Evolutionary conservation across 1,140 invertebrate species (phyloP).

Genomic region (Drosophila busckii): DNA sequence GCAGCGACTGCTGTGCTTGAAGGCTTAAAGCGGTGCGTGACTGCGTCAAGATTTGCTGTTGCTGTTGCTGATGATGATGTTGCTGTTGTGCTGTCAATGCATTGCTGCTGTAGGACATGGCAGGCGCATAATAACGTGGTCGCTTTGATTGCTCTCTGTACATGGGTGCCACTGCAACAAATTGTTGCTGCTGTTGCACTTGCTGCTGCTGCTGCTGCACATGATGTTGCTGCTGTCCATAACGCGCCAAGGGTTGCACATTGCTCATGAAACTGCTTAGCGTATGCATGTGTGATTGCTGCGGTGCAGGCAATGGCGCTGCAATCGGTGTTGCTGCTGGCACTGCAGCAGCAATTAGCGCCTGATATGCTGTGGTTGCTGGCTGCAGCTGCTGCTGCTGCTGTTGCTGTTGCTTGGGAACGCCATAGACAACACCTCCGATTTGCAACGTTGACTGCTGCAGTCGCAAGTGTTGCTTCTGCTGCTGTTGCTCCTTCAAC

Average conservation of each 20-base stretch:
- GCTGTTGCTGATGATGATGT: slow-evolving; percentile 6
- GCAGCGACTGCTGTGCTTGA: slow-evolving; percentile 57
- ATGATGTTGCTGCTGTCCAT: slow-evolving; percentile 37
- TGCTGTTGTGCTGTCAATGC: slow-evolving; percentile 27
- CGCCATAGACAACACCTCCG: slow-evolving; percentile 26
- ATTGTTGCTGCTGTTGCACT: slow-evolving; percentile 21
- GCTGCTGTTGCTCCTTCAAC: slow-evolving; percentile 54
- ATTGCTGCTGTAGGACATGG: slow-evolving; percentile 48
- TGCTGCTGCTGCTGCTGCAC: slow-evolving; percentile 9
- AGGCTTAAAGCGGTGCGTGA: slow-evolving; percentile 17
- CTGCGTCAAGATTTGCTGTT: not conserved
- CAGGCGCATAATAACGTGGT: slow-evolving; percentile 60
- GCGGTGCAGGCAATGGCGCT: slow-evolving; percentile 32
- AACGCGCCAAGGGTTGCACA: slow-evolving; percentile 59
- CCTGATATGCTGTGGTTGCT: slow-evolving; percentile 8
- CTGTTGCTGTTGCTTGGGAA: slow-evolving; percentile 39
- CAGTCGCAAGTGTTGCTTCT: slow-evolving; percentile 17
- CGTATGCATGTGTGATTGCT: slow-evolving; percentile 52
- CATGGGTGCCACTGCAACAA: slow-evolving; percentile 59
- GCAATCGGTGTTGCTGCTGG: not conserved
- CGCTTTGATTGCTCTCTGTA: slow-evolving; percentile 63
- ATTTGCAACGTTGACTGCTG: slow-evolving; percentile 7
- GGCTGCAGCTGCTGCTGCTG: slow-evolving; percentile 11
- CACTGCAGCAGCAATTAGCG: slow-evolving; percentile 17
- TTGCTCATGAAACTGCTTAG: slow-evolving; percentile 67